Conservation (phyloP, 2,113 vertebrate genomes). For the Pachypanchax playfairii region DNA sequence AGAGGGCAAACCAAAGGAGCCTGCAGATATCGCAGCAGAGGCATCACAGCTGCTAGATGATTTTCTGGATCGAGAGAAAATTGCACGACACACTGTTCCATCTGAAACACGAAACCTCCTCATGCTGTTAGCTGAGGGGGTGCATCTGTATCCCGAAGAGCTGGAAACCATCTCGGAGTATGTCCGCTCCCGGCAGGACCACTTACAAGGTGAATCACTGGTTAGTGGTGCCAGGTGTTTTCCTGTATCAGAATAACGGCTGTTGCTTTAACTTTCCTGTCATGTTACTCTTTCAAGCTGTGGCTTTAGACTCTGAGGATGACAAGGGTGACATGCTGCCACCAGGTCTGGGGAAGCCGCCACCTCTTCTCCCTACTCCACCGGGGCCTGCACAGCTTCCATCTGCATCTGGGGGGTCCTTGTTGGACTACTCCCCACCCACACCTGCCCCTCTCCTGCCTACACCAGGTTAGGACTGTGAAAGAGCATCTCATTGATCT, state of each 20-base stretch:
- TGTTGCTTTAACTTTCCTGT: not conserved
- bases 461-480: slow-evolving; percentile 70
- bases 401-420: slow-evolving; percentile 20
- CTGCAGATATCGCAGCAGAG: slow-evolving; percentile 70
- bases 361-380: slow-evolving; percentile 76
- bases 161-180: slow-evolving; percentile 72
- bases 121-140: slow-evolving; percentile 75
- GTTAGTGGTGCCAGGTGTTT: not conserved
- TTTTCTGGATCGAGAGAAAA: slow-evolving; percentile 74
- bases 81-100: slow-evolving; percentile 71
- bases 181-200: slow-evolving; percentile 72
- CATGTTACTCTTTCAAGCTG: not conserved
- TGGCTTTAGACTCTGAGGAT: slow-evolving; percentile 48
- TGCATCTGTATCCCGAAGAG: slow-evolving; percentile 75
- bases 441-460: slow-evolving; percentile 61
- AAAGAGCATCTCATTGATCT: not conserved
- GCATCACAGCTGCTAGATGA: slow-evolving; percentile 79
- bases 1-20: slow-evolving; percentile 67
- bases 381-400: slow-evolving; percentile 40
- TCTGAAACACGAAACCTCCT: slow-evolving; percentile 72
- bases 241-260: not conserved
- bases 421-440: slow-evolving; percentile 41
- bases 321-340: slow-evolving; percentile 58
- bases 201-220: slow-evolving; percentile 69
- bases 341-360: slow-evolving; percentile 68